Conservation (phyloP, 2,888 invertebrate genomes). For the Limnephilus marmoratus region DNA sequence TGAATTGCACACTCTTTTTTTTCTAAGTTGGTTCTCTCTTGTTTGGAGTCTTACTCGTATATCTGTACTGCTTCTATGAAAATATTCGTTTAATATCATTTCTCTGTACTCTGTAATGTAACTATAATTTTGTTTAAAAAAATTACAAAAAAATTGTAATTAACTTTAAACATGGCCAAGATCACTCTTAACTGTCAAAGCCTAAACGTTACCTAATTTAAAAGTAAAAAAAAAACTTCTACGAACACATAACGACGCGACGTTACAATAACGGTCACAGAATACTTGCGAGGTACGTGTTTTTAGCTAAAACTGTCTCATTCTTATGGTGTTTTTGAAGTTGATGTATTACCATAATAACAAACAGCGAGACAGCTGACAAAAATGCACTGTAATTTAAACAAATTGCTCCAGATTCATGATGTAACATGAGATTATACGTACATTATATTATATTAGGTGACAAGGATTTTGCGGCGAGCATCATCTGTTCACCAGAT, state of each 20-base stretch:
- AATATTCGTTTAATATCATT: no score
- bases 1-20: no score
- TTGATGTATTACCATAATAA: not conserved
- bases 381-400: not conserved
- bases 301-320: not conserved
- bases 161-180: no score
- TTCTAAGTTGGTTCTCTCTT: no score
- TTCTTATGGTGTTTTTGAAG: not conserved
- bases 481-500: constrained; percentile 36
- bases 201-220: no score
- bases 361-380: not conserved
- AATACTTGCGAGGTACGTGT: not conserved
- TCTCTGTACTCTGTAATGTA: no score
- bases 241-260: not conserved
- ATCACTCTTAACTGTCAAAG: no score
- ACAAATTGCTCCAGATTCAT: not conserved
- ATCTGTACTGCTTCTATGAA: no score
- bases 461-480: not conserved
- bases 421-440: not conserved
- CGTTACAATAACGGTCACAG: not conserved
- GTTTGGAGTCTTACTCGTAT: no score
- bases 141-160: no score
- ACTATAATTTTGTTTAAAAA: no score
- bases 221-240: not conserved
- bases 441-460: not conserved